phyloP scores from a whole-genome alignment of 2,113 vertebrate species.

The Oryzias melastigma region DNA sequence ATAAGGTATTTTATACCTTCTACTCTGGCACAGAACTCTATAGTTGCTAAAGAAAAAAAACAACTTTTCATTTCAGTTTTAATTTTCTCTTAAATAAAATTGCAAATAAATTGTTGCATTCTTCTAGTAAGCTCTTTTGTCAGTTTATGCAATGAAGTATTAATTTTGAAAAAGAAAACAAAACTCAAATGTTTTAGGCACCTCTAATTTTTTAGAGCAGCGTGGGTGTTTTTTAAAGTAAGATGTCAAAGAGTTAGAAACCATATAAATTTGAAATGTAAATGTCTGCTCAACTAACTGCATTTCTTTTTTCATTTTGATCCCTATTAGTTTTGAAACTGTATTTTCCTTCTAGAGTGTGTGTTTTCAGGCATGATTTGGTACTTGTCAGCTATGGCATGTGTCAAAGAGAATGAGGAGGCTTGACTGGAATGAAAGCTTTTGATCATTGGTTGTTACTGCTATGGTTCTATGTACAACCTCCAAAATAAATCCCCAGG shows the following conservation, averaged over 20 bases:
- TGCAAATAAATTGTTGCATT: too few species aligned
- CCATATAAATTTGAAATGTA: slow-evolving; percentile 4
- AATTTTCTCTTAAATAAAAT: too few species aligned
- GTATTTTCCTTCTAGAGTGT: neutral
- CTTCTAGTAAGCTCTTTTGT: too few species aligned
- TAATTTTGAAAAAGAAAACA: too few species aligned
- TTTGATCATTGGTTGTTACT: slow-evolving; percentile 31
- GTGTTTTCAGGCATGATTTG: neutral
- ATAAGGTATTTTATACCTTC: neutral
- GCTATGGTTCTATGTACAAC: slow-evolving; percentile 19
- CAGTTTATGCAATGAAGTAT: too few species aligned
- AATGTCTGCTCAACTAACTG: neutral
- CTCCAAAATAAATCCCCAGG: slow-evolving; percentile 11
- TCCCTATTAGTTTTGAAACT: neutral
- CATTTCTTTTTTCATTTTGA: neutral
- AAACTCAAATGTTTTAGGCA: too few species aligned
- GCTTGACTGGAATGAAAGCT: slow-evolving; percentile 27
- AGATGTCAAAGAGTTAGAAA: too few species aligned
- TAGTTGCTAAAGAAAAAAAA: too few species aligned
- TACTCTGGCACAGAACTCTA: too few species aligned
- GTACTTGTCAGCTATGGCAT: neutral
- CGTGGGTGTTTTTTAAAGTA: too few species aligned
- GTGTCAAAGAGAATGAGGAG: slow-evolving; percentile 2
- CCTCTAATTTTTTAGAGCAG: too few species aligned
- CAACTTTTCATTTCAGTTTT: too few species aligned